Evolutionary conservation across 1,140 invertebrate genomes (phyloP).

Genomic region (Neodiprion lecontei): DNA sequence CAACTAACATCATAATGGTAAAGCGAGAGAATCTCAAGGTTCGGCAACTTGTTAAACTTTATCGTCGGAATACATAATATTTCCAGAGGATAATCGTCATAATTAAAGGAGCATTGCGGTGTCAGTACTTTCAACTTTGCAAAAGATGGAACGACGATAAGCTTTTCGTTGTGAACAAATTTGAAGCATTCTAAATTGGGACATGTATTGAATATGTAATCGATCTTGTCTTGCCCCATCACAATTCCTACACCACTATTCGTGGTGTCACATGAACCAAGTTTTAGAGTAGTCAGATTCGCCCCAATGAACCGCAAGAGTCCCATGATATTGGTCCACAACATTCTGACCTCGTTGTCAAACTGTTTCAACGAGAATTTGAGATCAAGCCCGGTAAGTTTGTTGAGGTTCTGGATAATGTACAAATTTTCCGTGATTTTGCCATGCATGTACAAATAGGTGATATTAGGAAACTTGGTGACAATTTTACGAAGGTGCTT

Average conservation of each 20-base stretch:
- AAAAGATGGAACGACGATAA: background rate
- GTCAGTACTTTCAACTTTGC: background rate
- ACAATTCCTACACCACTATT: background rate
- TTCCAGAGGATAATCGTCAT: background rate
- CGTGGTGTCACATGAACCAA: background rate
- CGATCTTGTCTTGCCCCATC: background rate
- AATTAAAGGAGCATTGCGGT: background rate
- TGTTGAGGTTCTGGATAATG: background rate
- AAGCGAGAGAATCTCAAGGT: background rate
- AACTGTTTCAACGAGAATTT: too few species aligned
- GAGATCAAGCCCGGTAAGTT: background rate
- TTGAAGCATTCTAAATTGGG: background rate
- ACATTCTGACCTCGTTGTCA: background rate
- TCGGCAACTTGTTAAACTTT: background rate
- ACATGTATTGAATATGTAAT: background rate
- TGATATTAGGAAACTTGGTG: background rate
- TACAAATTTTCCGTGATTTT: background rate
- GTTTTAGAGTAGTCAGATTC: background rate
- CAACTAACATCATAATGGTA: background rate
- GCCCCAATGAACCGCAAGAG: background rate
- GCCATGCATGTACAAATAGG: background rate
- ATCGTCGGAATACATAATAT: too few species aligned
- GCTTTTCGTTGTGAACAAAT: background rate
- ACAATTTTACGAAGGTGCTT: background rate
- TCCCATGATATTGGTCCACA: background rate